Evolutionary conservation across 1,140 invertebrate species (phyloP).

Genomic region (Conus betulinus): DNA sequence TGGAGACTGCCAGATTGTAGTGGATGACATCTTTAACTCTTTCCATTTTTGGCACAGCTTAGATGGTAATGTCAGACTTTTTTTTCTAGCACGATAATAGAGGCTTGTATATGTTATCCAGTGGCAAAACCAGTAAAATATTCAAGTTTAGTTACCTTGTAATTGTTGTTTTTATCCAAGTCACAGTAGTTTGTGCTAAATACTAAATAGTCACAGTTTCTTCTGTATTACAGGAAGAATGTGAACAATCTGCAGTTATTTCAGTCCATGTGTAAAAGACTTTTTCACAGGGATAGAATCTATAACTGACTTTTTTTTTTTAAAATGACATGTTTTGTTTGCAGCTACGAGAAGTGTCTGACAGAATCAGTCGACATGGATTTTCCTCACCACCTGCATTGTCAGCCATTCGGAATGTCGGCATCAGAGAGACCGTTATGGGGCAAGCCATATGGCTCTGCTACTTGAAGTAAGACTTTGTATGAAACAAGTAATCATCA

Average conservation of each 20-base stretch:
- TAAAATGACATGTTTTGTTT: not conserved
- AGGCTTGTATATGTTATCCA: not conserved
- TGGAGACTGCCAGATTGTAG: too few species aligned
- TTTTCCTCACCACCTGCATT: conserved; percentile 85
- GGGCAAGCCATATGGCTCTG: conserved; percentile 92
- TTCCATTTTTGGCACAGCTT: too few species aligned
- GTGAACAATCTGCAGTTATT: not conserved
- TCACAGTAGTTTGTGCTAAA: too few species aligned
- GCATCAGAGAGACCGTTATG: conserved; percentile 89
- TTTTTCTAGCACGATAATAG: too few species aligned
- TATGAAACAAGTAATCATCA: too few species aligned
- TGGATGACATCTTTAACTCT: too few species aligned
- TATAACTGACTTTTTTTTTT: not conserved
- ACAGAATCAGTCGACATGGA: conserved; percentile 93
- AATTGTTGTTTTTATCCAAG: too few species aligned
- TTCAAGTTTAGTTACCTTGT: too few species aligned
- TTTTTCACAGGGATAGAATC: not conserved
- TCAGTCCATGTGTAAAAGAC: not conserved
- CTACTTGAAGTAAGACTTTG: conserved; percentile 82
- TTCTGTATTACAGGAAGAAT: not conserved
- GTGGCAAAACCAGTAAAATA: too few species aligned
- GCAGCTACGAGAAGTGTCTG: conserved; percentile 81
- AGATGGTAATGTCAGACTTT: too few species aligned
- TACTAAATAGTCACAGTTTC: not conserved
- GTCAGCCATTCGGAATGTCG: conserved; percentile 83